Evolutionary conservation across 1,140 invertebrate species (phyloP).

Genomic region (Drosophila neocordata): DNA sequence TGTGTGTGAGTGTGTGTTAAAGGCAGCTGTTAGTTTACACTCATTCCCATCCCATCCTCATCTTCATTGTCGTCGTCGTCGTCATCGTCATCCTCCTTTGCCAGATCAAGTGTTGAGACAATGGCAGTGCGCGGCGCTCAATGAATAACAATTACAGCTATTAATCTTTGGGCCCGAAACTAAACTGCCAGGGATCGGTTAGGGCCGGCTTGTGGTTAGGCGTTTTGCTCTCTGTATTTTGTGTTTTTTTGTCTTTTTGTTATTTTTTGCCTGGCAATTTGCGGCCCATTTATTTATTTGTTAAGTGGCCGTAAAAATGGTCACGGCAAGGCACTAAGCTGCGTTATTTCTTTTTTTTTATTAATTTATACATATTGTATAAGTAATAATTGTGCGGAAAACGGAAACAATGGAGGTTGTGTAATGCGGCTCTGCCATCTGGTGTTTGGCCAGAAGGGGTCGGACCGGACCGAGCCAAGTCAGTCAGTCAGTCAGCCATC

Average conservation of each 20-base stretch:
- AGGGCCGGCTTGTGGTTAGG: conserved; percentile 61
- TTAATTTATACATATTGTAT: conserved; percentile 80
- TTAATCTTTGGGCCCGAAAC: conserved; percentile 62
- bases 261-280: conserved; percentile 65
- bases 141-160: conserved; percentile 80
- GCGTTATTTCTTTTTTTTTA: conserved; percentile 35
- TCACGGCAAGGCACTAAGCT: conserved; percentile 44
- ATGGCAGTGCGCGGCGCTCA: conserved; percentile 76
- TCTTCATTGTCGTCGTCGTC: background rate
- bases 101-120: conserved; percentile 70
- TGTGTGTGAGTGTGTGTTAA: conserved; percentile 23
- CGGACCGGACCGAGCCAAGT: conserved; percentile 29
- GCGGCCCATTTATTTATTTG: conserved; percentile 78
- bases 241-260: conserved; percentile 11
- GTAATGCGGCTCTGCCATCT: conserved; percentile 66
- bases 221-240: conserved; percentile 17
- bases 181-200: conserved; percentile 48
- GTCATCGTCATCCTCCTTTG: background rate
- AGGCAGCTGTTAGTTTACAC: conserved; percentile 50
- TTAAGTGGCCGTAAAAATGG: conserved; percentile 80
- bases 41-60: background rate
- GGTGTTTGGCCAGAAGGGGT: conserved; percentile 27
- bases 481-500: conserved; percentile 45
- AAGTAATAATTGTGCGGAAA: conserved; percentile 81
- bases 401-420: conserved; percentile 81